Evolutionary conservation across 2,113 vertebrate species (phyloP).

Genomic region (Rhinolophus sinicus): DNA sequence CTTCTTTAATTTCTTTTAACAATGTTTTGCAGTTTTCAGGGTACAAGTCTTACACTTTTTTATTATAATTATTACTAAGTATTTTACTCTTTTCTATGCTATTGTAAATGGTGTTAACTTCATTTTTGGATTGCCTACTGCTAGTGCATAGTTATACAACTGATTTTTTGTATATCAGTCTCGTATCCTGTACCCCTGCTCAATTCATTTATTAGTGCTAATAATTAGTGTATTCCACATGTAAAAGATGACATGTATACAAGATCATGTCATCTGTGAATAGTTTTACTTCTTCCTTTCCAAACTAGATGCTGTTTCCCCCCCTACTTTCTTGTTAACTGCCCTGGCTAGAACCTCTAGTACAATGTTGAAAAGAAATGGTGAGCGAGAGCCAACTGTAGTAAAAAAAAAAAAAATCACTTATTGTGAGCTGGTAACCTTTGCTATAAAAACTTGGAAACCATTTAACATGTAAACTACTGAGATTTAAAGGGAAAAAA

Average conservation of each 20-base stretch:
- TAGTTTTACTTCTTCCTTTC: not conserved
- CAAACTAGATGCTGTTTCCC: not conserved
- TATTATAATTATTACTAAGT: not conserved
- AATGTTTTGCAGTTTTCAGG: not conserved
- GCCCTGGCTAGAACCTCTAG: not conserved
- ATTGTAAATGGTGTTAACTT: not conserved
- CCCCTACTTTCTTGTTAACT: not conserved
- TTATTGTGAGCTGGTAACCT: not conserved
- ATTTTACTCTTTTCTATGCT: not conserved
- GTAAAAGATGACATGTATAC: not conserved
- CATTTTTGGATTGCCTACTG: not conserved
- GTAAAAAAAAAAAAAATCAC: not conserved
- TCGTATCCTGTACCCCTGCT: not conserved
- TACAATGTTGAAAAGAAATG: constrained; percentile 5
- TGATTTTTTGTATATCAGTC: not conserved
- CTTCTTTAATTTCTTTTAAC: not conserved
- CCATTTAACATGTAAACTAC: not conserved
- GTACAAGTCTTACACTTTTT: not conserved
- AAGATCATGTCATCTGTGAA: not conserved
- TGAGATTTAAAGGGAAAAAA: not conserved
- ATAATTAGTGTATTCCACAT: not conserved
- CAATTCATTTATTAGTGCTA: not conserved
- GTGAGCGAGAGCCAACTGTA: not conserved
- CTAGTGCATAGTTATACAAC: not conserved
- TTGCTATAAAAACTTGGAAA: not conserved